Evolutionary conservation across 2,113 vertebrate species (phyloP).

Genomic region (Porphyrio hochstetteri): DNA sequence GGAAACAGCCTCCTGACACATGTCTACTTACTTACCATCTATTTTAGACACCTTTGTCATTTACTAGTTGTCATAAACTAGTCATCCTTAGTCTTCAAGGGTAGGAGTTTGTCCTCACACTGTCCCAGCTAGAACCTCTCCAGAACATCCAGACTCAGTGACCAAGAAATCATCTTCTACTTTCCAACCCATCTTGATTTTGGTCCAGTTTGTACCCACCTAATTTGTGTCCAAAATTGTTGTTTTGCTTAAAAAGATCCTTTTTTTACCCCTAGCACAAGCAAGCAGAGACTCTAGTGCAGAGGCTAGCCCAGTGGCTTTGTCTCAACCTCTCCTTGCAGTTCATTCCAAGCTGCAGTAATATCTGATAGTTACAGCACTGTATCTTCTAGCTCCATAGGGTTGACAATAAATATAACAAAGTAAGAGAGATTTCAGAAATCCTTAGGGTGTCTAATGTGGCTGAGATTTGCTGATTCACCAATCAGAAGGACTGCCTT

Average conservation of each 20-base stretch:
- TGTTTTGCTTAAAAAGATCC: neutral
- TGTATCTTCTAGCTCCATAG: neutral
- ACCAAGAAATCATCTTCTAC: neutral
- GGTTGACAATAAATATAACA: neutral
- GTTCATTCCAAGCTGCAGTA: neutral
- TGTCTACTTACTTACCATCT: neutral
- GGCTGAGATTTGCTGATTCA: neutral
- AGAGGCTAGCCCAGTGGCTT: neutral
- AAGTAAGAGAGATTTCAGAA: neutral
- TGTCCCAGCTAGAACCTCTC: neutral
- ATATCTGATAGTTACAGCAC: neutral
- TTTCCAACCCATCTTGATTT: neutral
- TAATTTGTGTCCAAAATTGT: neutral
- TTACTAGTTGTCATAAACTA: neutral
- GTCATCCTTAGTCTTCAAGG: neutral
- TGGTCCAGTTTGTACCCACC: neutral
- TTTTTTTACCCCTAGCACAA: neutral
- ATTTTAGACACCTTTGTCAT: neutral
- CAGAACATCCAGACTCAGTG: neutral
- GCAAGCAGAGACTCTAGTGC: neutral
- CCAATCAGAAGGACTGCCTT: neutral
- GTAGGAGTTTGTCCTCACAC: neutral
- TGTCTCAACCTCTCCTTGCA: neutral
- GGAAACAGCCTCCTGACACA: slow-evolving; percentile 11
- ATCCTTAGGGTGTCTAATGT: neutral